Conservation (phyloP, 2,888 invertebrate genomes). For the Agrilus biguttatus region DNA sequence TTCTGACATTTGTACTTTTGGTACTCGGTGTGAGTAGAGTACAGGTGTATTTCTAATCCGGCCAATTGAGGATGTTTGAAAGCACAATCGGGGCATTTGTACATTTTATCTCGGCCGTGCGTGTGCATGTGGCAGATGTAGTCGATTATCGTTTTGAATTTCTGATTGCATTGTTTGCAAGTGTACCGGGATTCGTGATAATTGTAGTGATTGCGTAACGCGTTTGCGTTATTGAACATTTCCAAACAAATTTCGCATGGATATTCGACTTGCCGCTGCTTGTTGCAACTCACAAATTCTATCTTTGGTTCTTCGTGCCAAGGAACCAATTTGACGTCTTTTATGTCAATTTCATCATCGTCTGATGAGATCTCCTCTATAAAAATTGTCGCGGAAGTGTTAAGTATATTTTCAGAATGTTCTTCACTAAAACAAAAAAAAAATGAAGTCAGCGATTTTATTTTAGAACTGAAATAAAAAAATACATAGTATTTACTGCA, state of each 20-base stretch:
- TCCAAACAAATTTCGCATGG: conserved; percentile 6
- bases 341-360: background rate
- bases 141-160: conserved; percentile 1
- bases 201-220: background rate
- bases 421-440: no score
- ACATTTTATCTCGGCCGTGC: conserved; percentile 1
- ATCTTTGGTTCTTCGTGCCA: no score
- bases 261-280: no score
- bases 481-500: no score
- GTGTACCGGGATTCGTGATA: conserved; percentile 1
- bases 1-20: background rate
- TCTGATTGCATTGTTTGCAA: background rate
- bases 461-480: no score
- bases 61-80: background rate
- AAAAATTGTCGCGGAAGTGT: no score
- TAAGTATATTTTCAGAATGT: no score
- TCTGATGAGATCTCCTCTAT: no score
- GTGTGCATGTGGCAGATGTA: background rate
- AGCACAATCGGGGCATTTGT: conserved; percentile 4
- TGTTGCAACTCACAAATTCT: no score
- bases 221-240: background rate
- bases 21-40: conserved; percentile 4
- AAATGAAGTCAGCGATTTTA: no score
- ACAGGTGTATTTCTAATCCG: background rate
- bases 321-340: no score